Evolutionary conservation across 2,888 invertebrate species (phyloP).

Genomic region (Troglohyphantes excavatus): DNA sequence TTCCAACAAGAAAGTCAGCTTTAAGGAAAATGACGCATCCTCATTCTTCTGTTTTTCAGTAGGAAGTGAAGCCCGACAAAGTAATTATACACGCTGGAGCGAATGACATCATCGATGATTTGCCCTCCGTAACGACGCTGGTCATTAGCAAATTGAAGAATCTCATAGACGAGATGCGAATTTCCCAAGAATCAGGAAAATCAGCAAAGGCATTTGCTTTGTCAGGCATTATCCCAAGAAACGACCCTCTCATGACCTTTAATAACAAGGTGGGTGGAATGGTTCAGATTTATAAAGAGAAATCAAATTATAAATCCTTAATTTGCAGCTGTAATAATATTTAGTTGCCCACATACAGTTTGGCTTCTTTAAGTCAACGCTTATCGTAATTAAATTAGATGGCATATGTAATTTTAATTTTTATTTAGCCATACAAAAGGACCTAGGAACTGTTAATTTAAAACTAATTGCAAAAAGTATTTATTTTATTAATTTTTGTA

Average conservation of each 20-base stretch:
- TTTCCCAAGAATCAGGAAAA: conserved; percentile 28
- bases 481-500: too few species aligned
- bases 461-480: too few species aligned
- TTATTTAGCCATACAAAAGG: too few species aligned
- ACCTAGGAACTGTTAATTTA: too few species aligned
- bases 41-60: conserved; percentile 28
- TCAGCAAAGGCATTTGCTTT: conserved; percentile 41
- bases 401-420: too few species aligned
- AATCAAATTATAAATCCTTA: too few species aligned
- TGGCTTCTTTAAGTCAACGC: too few species aligned
- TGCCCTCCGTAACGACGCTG: conserved; percentile 39
- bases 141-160: conserved; percentile 64
- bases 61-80: conserved; percentile 50
- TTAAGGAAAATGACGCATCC: not conserved
- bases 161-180: conserved; percentile 60
- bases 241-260: conserved; percentile 68
- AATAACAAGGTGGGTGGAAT: conserved; percentile 58
- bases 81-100: conserved; percentile 75
- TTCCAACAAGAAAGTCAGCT: too few species aligned
- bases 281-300: too few species aligned
- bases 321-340: too few species aligned
- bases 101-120: conserved; percentile 73
- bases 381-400: too few species aligned
- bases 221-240: conserved; percentile 72
- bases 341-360: too few species aligned